phyloP scores from a whole-genome alignment of 2,797 vertebrate genomes.

The Sebastes oblongus region DNA sequence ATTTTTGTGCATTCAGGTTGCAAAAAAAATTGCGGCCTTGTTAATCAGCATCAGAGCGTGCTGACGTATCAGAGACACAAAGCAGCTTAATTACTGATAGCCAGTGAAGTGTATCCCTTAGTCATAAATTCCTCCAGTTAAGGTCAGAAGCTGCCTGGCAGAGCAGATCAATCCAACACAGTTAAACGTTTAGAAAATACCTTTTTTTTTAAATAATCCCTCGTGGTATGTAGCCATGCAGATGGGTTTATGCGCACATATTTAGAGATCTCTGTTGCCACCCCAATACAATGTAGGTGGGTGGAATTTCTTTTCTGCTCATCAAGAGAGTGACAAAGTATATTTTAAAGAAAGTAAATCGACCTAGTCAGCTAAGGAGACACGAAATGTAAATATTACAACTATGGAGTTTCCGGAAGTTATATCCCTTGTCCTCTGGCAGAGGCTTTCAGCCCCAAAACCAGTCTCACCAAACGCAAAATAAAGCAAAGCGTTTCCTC shows the following conservation, averaged over 20 bases:
- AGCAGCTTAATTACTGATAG: conserved; percentile 30
- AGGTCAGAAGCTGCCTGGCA: not conserved
- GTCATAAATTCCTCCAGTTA: not conserved
- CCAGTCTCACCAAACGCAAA: not conserved
- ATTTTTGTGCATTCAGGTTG: conserved; percentile 33
- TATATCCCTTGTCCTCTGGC: not conserved
- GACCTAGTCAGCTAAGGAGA: not conserved
- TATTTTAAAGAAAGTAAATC: not conserved
- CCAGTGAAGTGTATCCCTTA: conserved; percentile 9
- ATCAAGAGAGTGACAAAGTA: not conserved
- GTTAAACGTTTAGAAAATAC: not conserved
- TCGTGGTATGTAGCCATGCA: not conserved
- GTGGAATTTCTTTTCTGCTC: not conserved
- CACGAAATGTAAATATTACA: not conserved
- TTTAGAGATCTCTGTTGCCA: not conserved
- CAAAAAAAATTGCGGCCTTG: conserved; percentile 20
- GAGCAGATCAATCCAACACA: not conserved
- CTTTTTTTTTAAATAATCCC: not conserved
- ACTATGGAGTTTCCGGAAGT: not conserved
- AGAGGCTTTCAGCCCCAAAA: not conserved
- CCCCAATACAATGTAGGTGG: not conserved
- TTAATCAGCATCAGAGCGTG: conserved; percentile 32
- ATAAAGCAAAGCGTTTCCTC: not conserved
- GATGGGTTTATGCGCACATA: not conserved
- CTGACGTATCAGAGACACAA: conserved; percentile 8